Conservation (phyloP, 2,888 invertebrate species). For the Eudemis profundana region DNA sequence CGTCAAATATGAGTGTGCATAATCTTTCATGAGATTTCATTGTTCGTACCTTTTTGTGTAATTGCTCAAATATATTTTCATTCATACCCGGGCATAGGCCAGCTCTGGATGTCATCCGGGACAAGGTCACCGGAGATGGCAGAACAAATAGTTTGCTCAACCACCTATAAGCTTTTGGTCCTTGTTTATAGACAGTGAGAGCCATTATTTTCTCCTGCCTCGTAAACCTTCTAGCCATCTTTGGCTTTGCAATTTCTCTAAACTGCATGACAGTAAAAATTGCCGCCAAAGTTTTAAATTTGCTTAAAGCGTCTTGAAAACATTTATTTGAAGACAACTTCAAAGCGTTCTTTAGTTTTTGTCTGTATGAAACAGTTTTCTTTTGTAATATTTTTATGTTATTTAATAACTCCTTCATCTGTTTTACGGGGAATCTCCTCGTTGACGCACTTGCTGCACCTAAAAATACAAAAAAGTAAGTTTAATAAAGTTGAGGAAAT, state of each 20-base stretch:
- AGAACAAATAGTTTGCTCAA: neutral
- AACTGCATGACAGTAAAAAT: neutral
- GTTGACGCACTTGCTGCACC: neutral
- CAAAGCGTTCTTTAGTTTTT: neutral
- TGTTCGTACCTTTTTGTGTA: neutral
- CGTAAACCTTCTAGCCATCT: neutral
- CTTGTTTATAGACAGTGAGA: neutral
- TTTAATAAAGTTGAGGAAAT: no score
- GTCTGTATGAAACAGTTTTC: neutral
- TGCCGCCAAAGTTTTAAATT: neutral
- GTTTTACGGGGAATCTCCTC: neutral
- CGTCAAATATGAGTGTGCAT: no score
- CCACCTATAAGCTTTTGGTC: constrained; percentile 4
- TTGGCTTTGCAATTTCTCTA: neutral
- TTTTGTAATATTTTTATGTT: neutral
- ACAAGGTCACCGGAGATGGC: neutral
- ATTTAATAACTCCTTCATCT: neutral
- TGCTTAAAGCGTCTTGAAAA: no score
- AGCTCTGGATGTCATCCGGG: neutral
- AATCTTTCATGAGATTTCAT: neutral
- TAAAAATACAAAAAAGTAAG: neutral
- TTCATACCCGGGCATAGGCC: neutral
- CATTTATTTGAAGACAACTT: neutral
- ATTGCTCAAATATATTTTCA: neutral
- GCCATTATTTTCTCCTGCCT: neutral